phyloP scores from a whole-genome alignment of 2,113 vertebrate genomes.

The Tichodroma muraria region DNA sequence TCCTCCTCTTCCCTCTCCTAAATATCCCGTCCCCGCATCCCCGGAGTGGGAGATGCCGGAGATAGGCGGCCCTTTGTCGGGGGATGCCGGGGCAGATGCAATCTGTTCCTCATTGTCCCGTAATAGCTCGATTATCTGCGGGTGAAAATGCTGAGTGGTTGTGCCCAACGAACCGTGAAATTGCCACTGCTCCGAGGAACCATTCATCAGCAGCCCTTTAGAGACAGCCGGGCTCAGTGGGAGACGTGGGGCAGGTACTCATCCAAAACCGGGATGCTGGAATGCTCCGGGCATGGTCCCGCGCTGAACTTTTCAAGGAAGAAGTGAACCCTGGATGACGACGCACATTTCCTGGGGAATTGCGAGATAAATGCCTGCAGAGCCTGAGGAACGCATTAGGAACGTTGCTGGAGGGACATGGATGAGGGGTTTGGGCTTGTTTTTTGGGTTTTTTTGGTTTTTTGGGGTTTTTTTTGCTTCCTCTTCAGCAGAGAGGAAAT shows the following conservation, averaged over 20 bases:
- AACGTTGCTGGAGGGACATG: background rate
- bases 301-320: background rate
- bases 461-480: background rate
- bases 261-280: conserved; percentile 35
- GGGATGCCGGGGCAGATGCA: background rate
- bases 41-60: background rate
- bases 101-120: conserved; percentile 53
- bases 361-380: background rate
- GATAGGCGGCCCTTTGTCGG: background rate
- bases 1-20: background rate
- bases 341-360: background rate
- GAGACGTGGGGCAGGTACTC: conserved; percentile 32
- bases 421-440: background rate
- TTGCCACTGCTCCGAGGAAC: conserved; percentile 24
- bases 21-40: background rate
- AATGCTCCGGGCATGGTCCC: conserved; percentile 21
- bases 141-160: conserved; percentile 19
- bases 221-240: background rate
- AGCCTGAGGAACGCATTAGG: background rate
- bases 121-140: conserved; percentile 57
- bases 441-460: too few relatives aligned
- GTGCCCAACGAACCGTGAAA: conserved; percentile 51
- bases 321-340: conserved; percentile 54
- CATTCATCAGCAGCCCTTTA: conserved; percentile 15
- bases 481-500: background rate